These are phyloP conservation scores for Ovis canadensis DNA, from an alignment of 2,113 vertebrate species.

Conservation along the genomic window DNA sequence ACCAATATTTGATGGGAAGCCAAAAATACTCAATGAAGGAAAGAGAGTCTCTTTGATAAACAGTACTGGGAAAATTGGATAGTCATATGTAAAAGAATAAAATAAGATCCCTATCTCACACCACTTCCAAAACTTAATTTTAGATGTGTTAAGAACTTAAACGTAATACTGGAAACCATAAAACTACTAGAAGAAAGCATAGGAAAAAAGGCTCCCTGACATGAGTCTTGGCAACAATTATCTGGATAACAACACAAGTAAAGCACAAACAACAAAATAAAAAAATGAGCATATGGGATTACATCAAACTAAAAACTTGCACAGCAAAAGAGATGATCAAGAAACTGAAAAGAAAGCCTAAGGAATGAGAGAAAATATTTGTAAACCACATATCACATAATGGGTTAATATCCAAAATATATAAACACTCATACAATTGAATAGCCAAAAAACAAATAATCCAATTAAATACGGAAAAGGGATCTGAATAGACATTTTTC, in stretches of 20 bases:
- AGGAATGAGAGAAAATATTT: background rate
- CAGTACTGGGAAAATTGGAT: background rate
- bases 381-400: background rate
- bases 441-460: background rate
- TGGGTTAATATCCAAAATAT: background rate
- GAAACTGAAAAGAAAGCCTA: background rate
- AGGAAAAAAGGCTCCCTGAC: background rate
- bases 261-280: background rate
- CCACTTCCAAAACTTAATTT: background rate
- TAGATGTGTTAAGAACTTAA: background rate
- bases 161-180: background rate
- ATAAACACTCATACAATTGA: background rate
- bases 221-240: background rate
- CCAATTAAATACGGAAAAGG: background rate
- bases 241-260: background rate
- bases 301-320: background rate
- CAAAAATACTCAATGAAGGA: background rate
- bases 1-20: background rate
- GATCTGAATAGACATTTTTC: background rate
- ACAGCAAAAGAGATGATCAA: background rate
- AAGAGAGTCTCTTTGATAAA: background rate
- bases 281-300: background rate
- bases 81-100: background rate
- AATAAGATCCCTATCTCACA: background rate
- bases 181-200: background rate